These are phyloP conservation scores for Ecliptopera silaceata DNA, from an alignment of 2,888 invertebrate genomes.

Conservation along the genomic window DNA sequence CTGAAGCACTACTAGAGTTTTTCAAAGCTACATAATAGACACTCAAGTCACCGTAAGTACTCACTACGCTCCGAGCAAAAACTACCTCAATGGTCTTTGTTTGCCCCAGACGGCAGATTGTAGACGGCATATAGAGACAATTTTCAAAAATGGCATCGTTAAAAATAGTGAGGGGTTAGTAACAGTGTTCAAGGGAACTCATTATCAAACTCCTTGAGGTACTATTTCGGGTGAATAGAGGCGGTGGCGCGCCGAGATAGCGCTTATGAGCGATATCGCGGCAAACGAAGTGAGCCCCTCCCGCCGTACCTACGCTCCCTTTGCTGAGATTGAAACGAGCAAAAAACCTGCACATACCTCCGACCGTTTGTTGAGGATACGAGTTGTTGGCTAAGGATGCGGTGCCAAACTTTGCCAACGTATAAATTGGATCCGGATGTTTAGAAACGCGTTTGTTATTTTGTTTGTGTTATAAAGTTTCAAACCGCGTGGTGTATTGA, in stretches of 20 bases:
- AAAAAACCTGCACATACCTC: conserved; percentile 31
- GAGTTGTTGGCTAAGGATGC: conserved; percentile 35
- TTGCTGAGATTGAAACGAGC: conserved; percentile 33
- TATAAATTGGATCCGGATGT: conserved; percentile 38
- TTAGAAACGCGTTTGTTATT: conserved; percentile 37
- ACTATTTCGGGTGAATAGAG: conserved; percentile 79
- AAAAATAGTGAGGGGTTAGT: conserved; percentile 66
- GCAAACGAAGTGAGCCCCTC: conserved; percentile 71
- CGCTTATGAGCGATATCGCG: conserved; percentile 78
- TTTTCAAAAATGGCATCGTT: conserved; percentile 68
- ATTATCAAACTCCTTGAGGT: conserved; percentile 79
- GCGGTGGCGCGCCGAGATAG: conserved; percentile 67
- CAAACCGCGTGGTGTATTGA: conserved; percentile 27
- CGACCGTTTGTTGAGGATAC: conserved; percentile 29
- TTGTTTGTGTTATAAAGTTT: conserved; percentile 38
- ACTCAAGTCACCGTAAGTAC: conserved; percentile 27
- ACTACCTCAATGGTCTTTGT: conserved; percentile 31
- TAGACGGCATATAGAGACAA: conserved; percentile 51
- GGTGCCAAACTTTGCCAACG: conserved; percentile 37
- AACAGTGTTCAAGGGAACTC: conserved; percentile 73
- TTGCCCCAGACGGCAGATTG: conserved; percentile 34
- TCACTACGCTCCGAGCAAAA: conserved; percentile 23
- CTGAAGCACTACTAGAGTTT: conserved; percentile 19
- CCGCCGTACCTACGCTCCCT: conserved; percentile 14
- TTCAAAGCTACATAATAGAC: conserved; percentile 30